Evolutionary conservation across 2,113 vertebrate species (phyloP).

Genomic region (Vimba vimba): DNA sequence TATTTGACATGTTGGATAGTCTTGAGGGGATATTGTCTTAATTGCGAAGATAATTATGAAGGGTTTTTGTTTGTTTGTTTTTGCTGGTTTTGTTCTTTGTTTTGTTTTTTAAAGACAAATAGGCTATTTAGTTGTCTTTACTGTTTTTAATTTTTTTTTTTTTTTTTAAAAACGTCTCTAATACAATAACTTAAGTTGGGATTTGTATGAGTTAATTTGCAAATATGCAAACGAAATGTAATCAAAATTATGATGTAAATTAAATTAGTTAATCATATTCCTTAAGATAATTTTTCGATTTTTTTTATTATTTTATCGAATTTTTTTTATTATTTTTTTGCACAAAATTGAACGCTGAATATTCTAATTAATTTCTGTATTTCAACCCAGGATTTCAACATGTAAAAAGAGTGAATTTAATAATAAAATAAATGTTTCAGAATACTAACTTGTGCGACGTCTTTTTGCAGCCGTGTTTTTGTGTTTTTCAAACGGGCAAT

Average conservation of each 20-base stretch:
- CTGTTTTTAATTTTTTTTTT: not conserved
- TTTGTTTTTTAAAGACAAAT: not conserved
- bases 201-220: not conserved
- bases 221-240: not conserved
- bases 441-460: not conserved
- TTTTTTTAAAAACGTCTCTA: too few relatives aligned
- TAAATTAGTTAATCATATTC: not conserved
- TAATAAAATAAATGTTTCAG: not conserved
- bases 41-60: not conserved
- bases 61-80: too few relatives aligned
- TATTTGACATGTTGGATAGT: not conserved
- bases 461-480: not conserved
- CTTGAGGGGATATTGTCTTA: not conserved
- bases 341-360: not conserved
- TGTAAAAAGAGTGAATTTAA: not conserved
- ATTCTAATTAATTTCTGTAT: not conserved
- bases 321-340: too few relatives aligned
- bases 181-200: not conserved
- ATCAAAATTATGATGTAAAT: not conserved
- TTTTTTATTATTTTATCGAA: too few relatives aligned
- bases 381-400: not conserved
- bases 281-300: not conserved
- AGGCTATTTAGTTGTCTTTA: not conserved
- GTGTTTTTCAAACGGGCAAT: constrained; percentile 23
- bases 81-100: too few relatives aligned